A percentile compares a stretch with the other conserved stretches of the same genome.
Evolutionary conservation across 1,140 invertebrate genomes (phyloP).

Genomic region (Sitobion miscanthi): DNA sequence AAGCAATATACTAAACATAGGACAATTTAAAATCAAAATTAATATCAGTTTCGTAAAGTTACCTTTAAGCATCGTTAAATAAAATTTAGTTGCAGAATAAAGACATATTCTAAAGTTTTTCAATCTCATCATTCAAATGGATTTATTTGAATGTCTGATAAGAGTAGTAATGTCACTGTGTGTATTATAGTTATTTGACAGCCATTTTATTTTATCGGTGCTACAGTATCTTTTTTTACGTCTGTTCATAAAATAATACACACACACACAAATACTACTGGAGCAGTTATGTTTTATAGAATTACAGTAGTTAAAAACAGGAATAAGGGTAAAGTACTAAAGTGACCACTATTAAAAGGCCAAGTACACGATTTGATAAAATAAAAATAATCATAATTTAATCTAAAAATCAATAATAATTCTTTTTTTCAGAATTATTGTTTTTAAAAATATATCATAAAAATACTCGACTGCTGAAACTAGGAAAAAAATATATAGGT

Average conservation of each 20-base stretch:
- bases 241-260: slow-evolving; percentile 5
- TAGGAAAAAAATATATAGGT: too few relatives aligned
- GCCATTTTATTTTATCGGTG: slow-evolving; percentile 38
- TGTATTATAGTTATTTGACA: slow-evolving; percentile 8
- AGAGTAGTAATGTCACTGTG: background rate
- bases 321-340: slow-evolving; percentile 19
- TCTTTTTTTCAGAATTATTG: background rate
- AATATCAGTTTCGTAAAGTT: background rate
- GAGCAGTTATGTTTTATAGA: slow-evolving; percentile 17
- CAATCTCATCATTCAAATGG: slow-evolving; percentile 8
- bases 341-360: background rate
- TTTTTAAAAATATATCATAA: background rate
- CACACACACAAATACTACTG: background rate
- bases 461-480: too few relatives aligned
- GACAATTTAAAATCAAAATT: slow-evolving; percentile 5
- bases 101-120: background rate
- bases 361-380: background rate
- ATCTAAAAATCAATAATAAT: background rate
- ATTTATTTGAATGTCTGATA: background rate
- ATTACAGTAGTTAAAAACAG: background rate
- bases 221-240: slow-evolving; percentile 33
- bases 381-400: background rate
- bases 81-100: background rate
- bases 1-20: background rate
- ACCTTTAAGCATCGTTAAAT: background rate